Evolutionary conservation across 1,140 invertebrate species (phyloP).

Genomic region (Drosophila takahashii): DNA sequence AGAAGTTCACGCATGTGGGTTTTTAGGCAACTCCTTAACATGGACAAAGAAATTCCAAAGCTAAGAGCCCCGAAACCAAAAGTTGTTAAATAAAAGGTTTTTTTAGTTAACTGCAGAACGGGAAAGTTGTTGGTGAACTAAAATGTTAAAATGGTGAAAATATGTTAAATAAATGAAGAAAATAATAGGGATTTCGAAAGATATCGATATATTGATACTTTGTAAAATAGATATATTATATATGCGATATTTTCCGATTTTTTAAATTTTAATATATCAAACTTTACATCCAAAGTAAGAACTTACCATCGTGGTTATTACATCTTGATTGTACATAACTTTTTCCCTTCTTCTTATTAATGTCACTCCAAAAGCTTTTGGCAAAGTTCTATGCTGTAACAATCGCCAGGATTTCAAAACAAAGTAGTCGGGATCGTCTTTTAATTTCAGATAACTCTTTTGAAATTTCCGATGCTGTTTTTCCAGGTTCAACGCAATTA

Average conservation of each 20-base stretch:
- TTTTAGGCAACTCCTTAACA: slow-evolving; percentile 10
- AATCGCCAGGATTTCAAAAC: slow-evolving; percentile 48
- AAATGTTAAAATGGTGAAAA: not conserved
- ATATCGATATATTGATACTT: no score
- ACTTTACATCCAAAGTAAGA: no score
- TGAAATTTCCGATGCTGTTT: slow-evolving; percentile 39
- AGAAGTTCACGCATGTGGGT: slow-evolving; percentile 20
- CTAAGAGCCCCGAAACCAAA: slow-evolving; percentile 3
- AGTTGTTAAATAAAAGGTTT: slow-evolving; percentile 1
- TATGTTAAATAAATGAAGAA: no score
- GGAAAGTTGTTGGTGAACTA: slow-evolving; percentile 44
- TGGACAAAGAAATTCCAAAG: slow-evolving; percentile 12
- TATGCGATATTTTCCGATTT: no score
- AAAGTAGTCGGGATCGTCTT: slow-evolving; percentile 47
- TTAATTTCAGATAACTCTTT: slow-evolving; percentile 22
- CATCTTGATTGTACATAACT: slow-evolving; percentile 31
- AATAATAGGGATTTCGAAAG: no score
- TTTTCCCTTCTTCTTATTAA: slow-evolving; percentile 13
- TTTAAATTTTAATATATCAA: no score
- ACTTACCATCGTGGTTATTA: slow-evolving; percentile 55
- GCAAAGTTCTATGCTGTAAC: slow-evolving; percentile 44
- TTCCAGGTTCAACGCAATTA: slow-evolving; percentile 34
- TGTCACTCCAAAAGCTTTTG: slow-evolving; percentile 54
- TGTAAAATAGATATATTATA: no score
- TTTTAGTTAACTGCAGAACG: slow-evolving; percentile 12